phyloP scores from a whole-genome alignment of 2,113 vertebrate species.

The Bombycilla garrulus region DNA sequence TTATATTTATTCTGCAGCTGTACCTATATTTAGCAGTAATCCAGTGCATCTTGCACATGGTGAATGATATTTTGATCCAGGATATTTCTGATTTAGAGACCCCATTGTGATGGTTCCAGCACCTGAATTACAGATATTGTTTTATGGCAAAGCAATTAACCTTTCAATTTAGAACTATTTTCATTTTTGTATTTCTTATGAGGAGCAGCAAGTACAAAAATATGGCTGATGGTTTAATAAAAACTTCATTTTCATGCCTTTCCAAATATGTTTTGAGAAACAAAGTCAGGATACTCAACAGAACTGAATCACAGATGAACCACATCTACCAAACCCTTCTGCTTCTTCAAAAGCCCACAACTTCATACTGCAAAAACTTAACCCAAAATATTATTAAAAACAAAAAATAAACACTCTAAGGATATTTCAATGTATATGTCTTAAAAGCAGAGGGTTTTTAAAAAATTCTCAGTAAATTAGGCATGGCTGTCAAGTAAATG shows the following conservation, averaged over 20 bases:
- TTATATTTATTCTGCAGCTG: background rate
- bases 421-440: background rate
- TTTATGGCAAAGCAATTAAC: background rate
- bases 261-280: background rate
- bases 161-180: background rate
- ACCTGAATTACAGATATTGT: background rate
- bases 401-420: too few relatives aligned
- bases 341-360: background rate
- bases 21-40: background rate
- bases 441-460: background rate
- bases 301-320: background rate
- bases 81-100: background rate
- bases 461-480: background rate
- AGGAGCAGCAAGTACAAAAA: background rate
- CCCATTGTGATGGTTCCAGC: background rate
- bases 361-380: background rate
- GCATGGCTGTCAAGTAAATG: background rate
- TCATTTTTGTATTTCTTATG: background rate
- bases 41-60: background rate
- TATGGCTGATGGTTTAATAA: background rate
- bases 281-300: background rate
- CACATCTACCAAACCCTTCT: background rate
- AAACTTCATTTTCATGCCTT: background rate
- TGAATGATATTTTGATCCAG: background rate
- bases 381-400: background rate